phyloP scores from a whole-genome alignment of 2,797 vertebrate genomes.

The Bufotes viridis region DNA sequence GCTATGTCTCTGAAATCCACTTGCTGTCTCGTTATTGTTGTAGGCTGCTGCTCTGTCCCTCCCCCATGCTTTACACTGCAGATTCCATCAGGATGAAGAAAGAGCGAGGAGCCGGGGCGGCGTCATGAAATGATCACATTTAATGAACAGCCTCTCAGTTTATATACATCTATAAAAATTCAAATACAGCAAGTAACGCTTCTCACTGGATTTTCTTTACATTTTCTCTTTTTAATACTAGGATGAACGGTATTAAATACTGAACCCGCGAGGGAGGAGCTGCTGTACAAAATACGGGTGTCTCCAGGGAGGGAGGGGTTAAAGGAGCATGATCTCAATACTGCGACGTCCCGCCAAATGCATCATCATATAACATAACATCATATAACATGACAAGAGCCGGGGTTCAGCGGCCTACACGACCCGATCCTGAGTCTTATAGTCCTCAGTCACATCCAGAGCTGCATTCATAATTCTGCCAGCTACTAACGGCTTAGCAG shows the following conservation, averaged over 20 bases:
- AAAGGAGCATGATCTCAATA: constrained; percentile 54
- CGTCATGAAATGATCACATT: constrained; percentile 98
- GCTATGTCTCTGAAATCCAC: too few relatives aligned
- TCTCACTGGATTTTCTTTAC: constrained; percentile 11
- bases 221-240: constrained; percentile 74
- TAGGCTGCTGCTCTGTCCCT: not conserved
- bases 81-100: not conserved
- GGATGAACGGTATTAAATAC: constrained; percentile 80
- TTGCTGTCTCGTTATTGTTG: too few relatives aligned
- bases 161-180: constrained; percentile 99
- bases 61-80: not conserved
- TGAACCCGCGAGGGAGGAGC: constrained; percentile 67
- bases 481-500: not conserved
- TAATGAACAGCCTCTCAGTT: constrained; percentile 96
- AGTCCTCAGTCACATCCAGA: not conserved
- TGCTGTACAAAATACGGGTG: constrained; percentile 69
- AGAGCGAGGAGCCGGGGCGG: not conserved
- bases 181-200: constrained; percentile 87
- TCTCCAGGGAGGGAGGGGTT: constrained; percentile 57
- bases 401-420: not conserved
- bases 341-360: constrained; percentile 46
- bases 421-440: not conserved
- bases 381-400: not conserved
- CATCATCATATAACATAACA: not conserved
- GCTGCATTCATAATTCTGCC: not conserved